These are phyloP conservation scores for Drosophila subobscura DNA, from an alignment of 1,140 invertebrate species.

Conservation along the genomic window DNA sequence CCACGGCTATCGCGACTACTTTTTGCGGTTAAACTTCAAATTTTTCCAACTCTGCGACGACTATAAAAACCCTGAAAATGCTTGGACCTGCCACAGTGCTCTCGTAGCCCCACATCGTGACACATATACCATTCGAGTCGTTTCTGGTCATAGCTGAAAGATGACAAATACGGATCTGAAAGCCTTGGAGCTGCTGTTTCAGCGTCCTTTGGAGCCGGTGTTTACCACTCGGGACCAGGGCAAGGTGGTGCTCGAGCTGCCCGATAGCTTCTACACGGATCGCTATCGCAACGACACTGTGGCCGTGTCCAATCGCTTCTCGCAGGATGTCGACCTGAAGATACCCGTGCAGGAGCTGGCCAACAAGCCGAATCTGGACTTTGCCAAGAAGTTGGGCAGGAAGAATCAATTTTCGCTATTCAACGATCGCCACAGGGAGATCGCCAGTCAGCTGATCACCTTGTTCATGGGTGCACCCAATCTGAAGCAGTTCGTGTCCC, in stretches of 20 bases:
- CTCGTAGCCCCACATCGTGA: not conserved
- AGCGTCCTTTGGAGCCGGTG: slow-evolving; percentile 86
- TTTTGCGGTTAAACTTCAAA: slow-evolving; percentile 10
- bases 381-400: slow-evolving; percentile 49
- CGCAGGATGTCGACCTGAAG: slow-evolving; percentile 83
- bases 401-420: slow-evolving; percentile 86
- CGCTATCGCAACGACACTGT: slow-evolving; percentile 67
- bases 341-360: slow-evolving; percentile 84
- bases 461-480: slow-evolving; percentile 83
- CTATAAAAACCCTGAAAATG: slow-evolving; percentile 17
- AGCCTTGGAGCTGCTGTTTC: slow-evolving; percentile 85
- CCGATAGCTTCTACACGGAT: slow-evolving; percentile 83
- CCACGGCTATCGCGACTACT: not conserved
- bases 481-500: slow-evolving; percentile 66
- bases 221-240: slow-evolving; percentile 87
- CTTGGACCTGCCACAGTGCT: slow-evolving; percentile 10
- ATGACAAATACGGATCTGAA: slow-evolving; percentile 69
- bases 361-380: slow-evolving; percentile 65
- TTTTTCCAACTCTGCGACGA: not conserved
- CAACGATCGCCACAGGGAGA: slow-evolving; percentile 85
- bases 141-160: not conserved
- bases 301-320: slow-evolving; percentile 85
- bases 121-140: not conserved
- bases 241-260: slow-evolving; percentile 86
- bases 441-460: slow-evolving; percentile 85